Evolutionary conservation across 2,113 vertebrate genomes (phyloP).

Genomic region (Tympanuchus pallidicinctus): DNA sequence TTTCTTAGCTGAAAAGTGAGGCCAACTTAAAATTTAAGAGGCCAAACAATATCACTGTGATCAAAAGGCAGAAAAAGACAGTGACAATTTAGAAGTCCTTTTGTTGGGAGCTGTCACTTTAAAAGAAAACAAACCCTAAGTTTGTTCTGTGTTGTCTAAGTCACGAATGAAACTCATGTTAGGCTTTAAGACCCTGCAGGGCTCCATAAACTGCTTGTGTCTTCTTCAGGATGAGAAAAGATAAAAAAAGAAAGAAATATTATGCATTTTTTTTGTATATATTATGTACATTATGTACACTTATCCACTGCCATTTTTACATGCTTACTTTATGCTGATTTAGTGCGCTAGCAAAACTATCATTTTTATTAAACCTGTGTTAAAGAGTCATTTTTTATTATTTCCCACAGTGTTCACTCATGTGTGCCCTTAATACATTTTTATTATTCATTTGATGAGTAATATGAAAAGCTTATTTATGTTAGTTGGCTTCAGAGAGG

Average conservation of each 20-base stretch:
- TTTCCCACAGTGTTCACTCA: conserved; percentile 11
- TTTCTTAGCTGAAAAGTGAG: neutral
- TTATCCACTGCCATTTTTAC: conserved; percentile 7
- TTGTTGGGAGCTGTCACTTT: neutral
- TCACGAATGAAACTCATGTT: neutral
- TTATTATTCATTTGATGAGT: neutral
- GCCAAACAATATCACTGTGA: neutral
- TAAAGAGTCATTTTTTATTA: neutral
- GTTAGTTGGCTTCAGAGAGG: neutral
- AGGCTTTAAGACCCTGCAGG: neutral
- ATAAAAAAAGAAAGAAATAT: neutral
- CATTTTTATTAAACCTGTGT: conserved; percentile 38
- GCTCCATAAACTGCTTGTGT: neutral
- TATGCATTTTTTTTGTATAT: neutral
- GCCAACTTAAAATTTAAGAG: neutral
- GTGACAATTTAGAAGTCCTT: neutral
- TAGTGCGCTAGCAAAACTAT: conserved; percentile 30
- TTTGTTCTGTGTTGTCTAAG: neutral
- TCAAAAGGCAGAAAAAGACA: neutral
- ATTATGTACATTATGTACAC: neutral
- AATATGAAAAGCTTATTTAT: neutral
- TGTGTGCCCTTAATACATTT: neutral
- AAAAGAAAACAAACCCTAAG: neutral
- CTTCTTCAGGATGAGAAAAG: neutral
- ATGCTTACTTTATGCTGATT: conserved; percentile 26